Conservation (phyloP, 2,113 vertebrate species). For the Panthera uncia region DNA sequence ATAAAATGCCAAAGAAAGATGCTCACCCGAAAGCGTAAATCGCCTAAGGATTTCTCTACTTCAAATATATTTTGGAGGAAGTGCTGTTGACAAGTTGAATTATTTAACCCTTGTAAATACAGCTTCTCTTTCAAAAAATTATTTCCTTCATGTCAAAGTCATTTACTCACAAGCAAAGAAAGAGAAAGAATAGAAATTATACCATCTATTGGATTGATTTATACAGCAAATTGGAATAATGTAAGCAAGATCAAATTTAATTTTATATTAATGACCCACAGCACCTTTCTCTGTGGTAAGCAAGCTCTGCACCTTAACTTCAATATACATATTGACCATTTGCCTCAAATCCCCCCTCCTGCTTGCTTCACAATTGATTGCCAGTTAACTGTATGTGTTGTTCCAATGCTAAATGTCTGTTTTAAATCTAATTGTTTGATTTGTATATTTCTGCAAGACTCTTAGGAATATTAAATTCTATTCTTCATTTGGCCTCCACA, state of each 20-base stretch:
- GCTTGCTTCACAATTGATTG: not conserved
- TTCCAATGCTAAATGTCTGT: not conserved
- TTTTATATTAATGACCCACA: not conserved
- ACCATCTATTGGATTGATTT: not conserved
- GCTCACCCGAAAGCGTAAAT: constrained; percentile 56
- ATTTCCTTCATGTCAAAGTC: constrained; percentile 36
- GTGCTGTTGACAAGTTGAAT: constrained; percentile 42
- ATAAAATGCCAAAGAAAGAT: constrained; percentile 67
- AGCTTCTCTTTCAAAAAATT: constrained; percentile 28
- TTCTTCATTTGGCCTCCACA: not conserved
- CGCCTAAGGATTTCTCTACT: constrained; percentile 41
- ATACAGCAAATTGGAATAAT: not conserved
- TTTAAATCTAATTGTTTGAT: not conserved
- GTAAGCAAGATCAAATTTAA: not conserved
- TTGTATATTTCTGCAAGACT: not conserved
- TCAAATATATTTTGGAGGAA: constrained; percentile 57
- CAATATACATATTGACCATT: not conserved
- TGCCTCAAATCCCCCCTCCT: not conserved
- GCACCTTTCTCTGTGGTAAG: not conserved
- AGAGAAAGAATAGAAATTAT: not conserved
- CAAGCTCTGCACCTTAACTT: not conserved
- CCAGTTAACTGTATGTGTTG: not conserved
- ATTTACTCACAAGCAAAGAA: not conserved
- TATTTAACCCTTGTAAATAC: constrained; percentile 58
- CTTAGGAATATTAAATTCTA: constrained; percentile 12